Base-by-base conservation (phyloP, 1,140 invertebrate species). In the Pseudachorutes palmiensis region DNA sequence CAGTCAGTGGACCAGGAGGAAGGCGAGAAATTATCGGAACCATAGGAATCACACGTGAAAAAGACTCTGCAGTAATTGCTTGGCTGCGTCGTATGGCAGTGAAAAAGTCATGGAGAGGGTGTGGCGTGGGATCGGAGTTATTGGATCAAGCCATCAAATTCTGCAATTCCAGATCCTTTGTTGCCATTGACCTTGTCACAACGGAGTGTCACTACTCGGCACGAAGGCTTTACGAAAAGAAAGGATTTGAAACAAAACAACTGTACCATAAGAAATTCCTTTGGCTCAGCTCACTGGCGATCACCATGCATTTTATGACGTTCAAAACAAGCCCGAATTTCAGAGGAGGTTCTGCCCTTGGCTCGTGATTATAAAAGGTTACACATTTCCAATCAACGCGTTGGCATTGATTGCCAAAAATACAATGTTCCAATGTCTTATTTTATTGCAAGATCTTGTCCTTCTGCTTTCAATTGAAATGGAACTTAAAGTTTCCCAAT, bases 31-130 rank as follows among this genome's bases (percentile, higher is more conserved):
- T 83, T 66, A 77, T 83, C 32, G 82, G 82, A 1, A 80, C 78
- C 0, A 66, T 81, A 48, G 80, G 76, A 2, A 72, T 83, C 0
- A 75, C 75, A 19, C 78, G 79, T 66, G 80, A 79, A 70, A 71
- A 76, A 36, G 77, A 75, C 32, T 72, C 76, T 19, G 77, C 78
- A n/a, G 78, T 78, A 67, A 79, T 77, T 58, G 81, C 81, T 1
- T 83, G 82, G 51, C 77, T 84, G 12, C 78, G 81, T 32, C 76
- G 81, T 61, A 75, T 83, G 55, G 80, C 78, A 36, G 81, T 84
- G 16, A 75, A 76, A 14, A 69, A 78, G 55, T 60, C 75, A 57
- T 83, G 82, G 73, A 75, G 77, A 41, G 75, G 77, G 24, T 79
- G 80, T 70, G 79, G 80, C 45, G 77, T 83, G 69, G 82, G 77